Evolutionary conservation across 2,113 vertebrate genomes (phyloP).

Genomic region (Gallinago paraguaiae): DNA sequence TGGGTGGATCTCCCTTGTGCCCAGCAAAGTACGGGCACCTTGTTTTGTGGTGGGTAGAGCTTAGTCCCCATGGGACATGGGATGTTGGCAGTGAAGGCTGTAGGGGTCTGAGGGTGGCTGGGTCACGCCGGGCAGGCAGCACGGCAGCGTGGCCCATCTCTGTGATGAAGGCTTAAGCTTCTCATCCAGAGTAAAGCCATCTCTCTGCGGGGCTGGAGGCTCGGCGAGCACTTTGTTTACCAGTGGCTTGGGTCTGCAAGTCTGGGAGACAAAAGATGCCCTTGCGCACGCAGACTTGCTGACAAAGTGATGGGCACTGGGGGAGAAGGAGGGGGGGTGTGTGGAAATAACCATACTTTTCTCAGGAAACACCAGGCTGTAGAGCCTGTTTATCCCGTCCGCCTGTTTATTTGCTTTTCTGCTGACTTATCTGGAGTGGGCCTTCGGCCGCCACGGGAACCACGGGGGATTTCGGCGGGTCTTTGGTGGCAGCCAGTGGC

Average conservation of each 20-base stretch:
- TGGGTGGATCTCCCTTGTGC: neutral
- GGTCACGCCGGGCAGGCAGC: neutral
- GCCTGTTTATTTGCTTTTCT: slow-evolving; percentile 23
- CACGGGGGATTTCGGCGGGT: neutral
- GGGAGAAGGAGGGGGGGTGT: fast-evolving
- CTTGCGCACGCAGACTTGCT: neutral
- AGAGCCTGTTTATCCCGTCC: slow-evolving; percentile 26
- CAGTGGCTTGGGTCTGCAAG: neutral
- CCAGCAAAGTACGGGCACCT: fast-evolving
- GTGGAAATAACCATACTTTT: neutral
- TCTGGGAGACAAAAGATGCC: neutral
- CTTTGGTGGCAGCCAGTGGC: neutral
- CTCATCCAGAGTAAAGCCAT: fast-evolving
- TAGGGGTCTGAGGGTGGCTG: neutral
- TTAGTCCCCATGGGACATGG: fast-evolving
- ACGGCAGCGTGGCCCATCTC: neutral
- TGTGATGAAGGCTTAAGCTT: neutral
- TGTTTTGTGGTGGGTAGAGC: fast-evolving
- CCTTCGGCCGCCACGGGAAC: neutral
- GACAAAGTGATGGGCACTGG: neutral
- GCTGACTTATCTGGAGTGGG: neutral
- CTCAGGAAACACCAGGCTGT: neutral
- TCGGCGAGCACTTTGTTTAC: neutral
- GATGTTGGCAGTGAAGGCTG: fast-evolving
- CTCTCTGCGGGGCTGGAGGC: neutral